A percentile compares a stretch with the other conserved stretches of the same genome.
phyloP scores from a whole-genome alignment of 1,140 invertebrate genomes.

The Brachionus asplanchnoidis region DNA sequence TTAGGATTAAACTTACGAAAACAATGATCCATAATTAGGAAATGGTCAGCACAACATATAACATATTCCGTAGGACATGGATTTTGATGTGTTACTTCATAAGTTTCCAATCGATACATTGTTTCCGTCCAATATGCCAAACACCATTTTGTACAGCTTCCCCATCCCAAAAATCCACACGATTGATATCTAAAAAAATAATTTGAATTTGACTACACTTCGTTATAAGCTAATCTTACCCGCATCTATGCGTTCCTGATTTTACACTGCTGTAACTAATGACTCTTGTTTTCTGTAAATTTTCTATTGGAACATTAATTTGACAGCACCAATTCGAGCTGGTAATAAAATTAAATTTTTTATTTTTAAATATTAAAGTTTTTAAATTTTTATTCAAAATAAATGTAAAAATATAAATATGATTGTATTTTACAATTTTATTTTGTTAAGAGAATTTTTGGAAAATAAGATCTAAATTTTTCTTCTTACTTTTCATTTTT shows the following conservation, averaged over 20 bases:
- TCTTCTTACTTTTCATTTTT: neutral
- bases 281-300: constrained; percentile 17
- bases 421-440: no score
- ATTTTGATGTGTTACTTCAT: constrained; percentile 20
- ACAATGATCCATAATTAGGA: constrained; percentile 20
- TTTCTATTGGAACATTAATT: neutral
- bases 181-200: neutral
- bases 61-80: neutral
- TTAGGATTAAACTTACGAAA: neutral
- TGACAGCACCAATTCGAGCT: constrained; percentile 36
- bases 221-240: neutral
- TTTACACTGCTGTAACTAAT: constrained; percentile 6
- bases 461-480: neutral
- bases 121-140: neutral
- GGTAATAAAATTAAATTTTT: neutral
- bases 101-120: neutral
- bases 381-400: neutral
- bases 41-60: constrained; percentile 7
- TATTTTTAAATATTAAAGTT: neutral
- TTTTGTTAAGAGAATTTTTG: neutral
- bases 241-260: constrained; percentile 23
- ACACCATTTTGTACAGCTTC: constrained; percentile 35
- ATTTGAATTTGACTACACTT: neutral
- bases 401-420: no score
- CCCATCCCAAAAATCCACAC: constrained; percentile 30